phyloP scores from a whole-genome alignment of 2,888 invertebrate species.

The Cantharis rufa region DNA sequence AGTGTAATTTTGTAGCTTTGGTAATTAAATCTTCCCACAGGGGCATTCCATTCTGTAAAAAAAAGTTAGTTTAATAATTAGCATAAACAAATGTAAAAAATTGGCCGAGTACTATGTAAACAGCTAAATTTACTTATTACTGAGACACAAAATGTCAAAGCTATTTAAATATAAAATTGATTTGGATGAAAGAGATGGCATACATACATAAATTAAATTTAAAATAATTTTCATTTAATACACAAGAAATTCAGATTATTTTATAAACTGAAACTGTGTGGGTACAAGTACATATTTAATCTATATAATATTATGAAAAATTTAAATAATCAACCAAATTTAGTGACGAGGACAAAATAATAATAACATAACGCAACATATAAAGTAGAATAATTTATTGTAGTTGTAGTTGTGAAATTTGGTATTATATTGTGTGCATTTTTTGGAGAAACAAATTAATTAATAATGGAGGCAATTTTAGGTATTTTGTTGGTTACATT shows the following conservation, averaged over 20 bases:
- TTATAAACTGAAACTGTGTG: background rate
- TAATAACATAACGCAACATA: background rate
- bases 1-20: slow-evolving; percentile 92
- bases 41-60: slow-evolving; percentile 86
- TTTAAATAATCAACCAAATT: background rate
- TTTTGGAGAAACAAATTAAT: too few relatives aligned
- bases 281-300: background rate
- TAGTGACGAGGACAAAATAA: background rate
- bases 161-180: background rate
- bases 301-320: background rate
- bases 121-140: background rate
- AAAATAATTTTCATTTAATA: background rate
- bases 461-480: too few relatives aligned
- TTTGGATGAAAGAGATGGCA: background rate
- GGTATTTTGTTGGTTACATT: too few relatives aligned
- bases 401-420: too few relatives aligned
- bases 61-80: slow-evolving; percentile 37
- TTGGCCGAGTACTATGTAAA: background rate
- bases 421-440: too few relatives aligned
- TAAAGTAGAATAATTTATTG: too few relatives aligned
- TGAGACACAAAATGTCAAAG: background rate
- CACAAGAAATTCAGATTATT: background rate
- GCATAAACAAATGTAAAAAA: background rate
- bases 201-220: background rate
- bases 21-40: slow-evolving; percentile 94